phyloP scores from a whole-genome alignment of 2,113 vertebrate genomes.

The Anser brachyrhynchus region DNA sequence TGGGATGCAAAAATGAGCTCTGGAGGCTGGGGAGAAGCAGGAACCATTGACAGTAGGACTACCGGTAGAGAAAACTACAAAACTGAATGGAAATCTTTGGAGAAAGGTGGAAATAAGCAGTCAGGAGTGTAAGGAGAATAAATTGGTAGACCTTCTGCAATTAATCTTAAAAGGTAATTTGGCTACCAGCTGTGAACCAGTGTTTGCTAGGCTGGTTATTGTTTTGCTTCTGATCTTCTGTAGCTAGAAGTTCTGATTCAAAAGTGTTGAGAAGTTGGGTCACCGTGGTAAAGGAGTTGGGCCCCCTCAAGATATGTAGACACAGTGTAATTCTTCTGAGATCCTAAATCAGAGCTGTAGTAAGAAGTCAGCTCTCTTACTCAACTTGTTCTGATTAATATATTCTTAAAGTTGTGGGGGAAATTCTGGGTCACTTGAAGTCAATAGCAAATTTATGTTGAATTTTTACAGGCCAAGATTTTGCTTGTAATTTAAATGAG shows the following conservation, averaged over 20 bases:
- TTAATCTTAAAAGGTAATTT: neutral
- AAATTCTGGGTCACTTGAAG: neutral
- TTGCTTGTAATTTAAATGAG: neutral
- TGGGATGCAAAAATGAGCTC: neutral
- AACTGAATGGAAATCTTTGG: neutral
- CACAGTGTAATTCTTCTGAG: neutral
- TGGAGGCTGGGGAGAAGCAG: neutral
- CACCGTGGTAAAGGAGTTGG: neutral
- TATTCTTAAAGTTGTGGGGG: neutral
- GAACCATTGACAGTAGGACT: neutral
- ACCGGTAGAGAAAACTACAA: neutral
- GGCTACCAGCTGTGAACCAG: neutral
- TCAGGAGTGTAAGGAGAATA: neutral
- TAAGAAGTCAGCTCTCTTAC: neutral
- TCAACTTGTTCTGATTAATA: neutral
- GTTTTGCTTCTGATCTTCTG: neutral
- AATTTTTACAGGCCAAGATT: neutral
- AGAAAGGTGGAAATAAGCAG: neutral
- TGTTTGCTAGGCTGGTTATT: neutral
- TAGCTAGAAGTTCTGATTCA: neutral
- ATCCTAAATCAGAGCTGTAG: neutral
- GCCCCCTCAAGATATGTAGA: neutral
- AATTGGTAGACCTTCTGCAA: neutral
- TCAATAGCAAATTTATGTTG: neutral
- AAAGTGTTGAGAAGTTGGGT: neutral